Evolutionary conservation across 2,797 vertebrate genomes (phyloP).

Genomic region (Takifugu ocellatus): DNA sequence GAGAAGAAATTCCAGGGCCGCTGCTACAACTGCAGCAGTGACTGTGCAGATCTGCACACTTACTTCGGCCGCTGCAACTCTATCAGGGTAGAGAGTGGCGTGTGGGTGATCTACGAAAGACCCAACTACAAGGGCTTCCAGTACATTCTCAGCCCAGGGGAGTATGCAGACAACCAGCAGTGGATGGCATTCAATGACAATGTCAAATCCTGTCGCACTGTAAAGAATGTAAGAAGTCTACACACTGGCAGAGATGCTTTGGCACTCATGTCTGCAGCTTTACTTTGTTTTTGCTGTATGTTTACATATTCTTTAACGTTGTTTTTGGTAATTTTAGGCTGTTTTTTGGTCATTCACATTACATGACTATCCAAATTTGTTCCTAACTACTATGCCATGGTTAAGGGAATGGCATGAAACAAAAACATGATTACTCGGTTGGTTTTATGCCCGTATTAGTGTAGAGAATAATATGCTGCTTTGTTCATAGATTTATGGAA

Average conservation of each 20-base stretch:
- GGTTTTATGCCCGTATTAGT: too few species aligned
- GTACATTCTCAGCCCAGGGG: slow-evolving; percentile 56
- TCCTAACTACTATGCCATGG: too few species aligned
- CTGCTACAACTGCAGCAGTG: slow-evolving; percentile 61
- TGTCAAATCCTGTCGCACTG: slow-evolving; percentile 50
- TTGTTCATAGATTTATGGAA: slow-evolving; percentile 66
- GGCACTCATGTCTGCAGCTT: too few species aligned
- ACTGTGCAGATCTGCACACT: slow-evolving; percentile 52
- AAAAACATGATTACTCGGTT: too few species aligned
- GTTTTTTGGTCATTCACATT: too few species aligned
- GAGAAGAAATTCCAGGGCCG: slow-evolving; percentile 62
- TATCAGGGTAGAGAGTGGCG: slow-evolving; percentile 55
- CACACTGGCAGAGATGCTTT: not conserved
- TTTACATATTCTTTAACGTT: too few species aligned
- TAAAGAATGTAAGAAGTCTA: slow-evolving; percentile 52
- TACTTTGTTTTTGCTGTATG: too few species aligned
- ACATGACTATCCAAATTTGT: too few species aligned
- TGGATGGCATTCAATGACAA: slow-evolving; percentile 65
- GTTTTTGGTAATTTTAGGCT: too few species aligned
- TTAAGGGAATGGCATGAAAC: too few species aligned
- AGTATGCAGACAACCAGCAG: slow-evolving; percentile 59
- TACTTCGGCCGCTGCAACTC: slow-evolving; percentile 61
- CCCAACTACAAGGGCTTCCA: slow-evolving; percentile 59
- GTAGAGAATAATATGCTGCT: too few species aligned
- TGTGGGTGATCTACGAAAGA: slow-evolving; percentile 61